Percentiles rank a stretch among this genome's conserved stretches.
Evolutionary conservation across 2,888 invertebrate species (phyloP).

Genomic region (Lithodes maja): DNA sequence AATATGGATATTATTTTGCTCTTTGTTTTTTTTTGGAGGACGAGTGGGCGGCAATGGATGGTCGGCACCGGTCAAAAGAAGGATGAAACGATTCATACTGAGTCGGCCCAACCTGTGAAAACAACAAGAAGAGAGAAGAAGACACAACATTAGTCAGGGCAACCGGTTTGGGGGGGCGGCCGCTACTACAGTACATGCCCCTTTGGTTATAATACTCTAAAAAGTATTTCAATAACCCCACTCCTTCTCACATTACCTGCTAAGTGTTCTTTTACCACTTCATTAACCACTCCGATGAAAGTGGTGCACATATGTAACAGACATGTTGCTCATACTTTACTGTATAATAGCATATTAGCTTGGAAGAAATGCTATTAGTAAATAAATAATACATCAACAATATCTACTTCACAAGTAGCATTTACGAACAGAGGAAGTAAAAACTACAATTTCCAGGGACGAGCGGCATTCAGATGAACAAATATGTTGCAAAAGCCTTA

Average conservation of each 20-base stretch:
- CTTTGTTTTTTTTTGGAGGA: conserved; percentile 25
- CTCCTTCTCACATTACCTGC: background rate
- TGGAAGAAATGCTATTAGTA: no score
- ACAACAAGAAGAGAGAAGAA: conserved; percentile 68
- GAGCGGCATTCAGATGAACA: no score
- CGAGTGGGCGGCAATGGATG: conserved; percentile 62
- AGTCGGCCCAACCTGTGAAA: conserved; percentile 68
- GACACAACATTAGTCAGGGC: conserved; percentile 66
- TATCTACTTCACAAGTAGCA: no score
- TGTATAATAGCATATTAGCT: no score
- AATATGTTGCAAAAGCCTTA: no score
- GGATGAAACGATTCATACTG: conserved; percentile 64
- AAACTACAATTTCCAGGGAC: no score
- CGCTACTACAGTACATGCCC: conserved; percentile 42
- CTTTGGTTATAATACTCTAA: background rate
- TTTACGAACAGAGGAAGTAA: no score
- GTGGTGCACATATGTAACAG: no score
- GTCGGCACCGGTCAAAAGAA: conserved; percentile 59
- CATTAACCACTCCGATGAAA: no score
- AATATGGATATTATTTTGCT: background rate
- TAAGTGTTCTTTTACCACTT: no score
- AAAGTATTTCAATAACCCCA: background rate
- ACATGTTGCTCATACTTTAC: no score
- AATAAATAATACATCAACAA: no score
- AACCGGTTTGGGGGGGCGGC: conserved; percentile 42